Base-by-base conservation (phyloP, 2,113 vertebrate species). In the Paratilapia polleni region DNA sequence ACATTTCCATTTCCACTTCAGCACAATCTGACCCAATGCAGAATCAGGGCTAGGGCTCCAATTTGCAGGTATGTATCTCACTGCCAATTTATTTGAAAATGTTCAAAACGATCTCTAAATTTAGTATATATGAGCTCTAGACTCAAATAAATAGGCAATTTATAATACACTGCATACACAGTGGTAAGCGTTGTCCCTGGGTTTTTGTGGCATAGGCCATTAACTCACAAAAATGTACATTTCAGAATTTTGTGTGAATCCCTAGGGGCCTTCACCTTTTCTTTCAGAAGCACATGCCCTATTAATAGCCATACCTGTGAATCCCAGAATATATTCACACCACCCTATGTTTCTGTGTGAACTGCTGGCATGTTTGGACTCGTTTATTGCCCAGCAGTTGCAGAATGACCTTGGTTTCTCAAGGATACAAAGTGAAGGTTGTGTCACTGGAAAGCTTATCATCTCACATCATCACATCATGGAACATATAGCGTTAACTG, bases 231-330 rank as follows among this genome's bases (percentile, higher is more conserved):
- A 88, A 90, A 89, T 80, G 87, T 83, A 77, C 78, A 83, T 82
- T 82, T 78, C 68, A 68, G 63, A 83, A 47, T 83, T 88, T 38
- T 28, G 68, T 85, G 68, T 80, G 78, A 86, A 79, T 88, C 78
- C 54, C 56, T 77, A 43, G 63, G 85, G 86, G 84, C 77, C 80
- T 87, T 83, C 24, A 17, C 73, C 82, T 89, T 89, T 90, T 82
- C 88, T 90, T 89, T 84, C 63, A 70, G 57, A 80, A 87, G 83
- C 90, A 86, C 81, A 74, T 90, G 85, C 82, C 83, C 91, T 88
- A 84, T 92, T 90, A 86, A 90, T 85, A 83, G 79, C 60, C 24
- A 34, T 49, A 57, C 64, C 77, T 87, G 74, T 90, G 88, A 93
- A 93, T 82, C 81, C 64, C 68, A 22, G 88, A 91, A 90, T 88